Conservation (phyloP, 2,888 invertebrate species). For the Pterostichus madidus region DNA sequence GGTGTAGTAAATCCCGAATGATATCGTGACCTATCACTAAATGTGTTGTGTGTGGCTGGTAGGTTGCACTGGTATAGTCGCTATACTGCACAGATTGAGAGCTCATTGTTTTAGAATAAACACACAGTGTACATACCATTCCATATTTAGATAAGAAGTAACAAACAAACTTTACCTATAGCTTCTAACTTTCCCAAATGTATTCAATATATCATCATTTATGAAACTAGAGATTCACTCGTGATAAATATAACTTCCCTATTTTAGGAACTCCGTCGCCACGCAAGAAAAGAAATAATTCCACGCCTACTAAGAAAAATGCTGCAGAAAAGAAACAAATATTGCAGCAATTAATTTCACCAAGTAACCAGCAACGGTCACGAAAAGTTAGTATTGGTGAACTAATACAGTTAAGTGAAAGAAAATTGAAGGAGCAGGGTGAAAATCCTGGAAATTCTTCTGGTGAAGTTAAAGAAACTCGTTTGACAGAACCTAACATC, state of each 20-base stretch:
- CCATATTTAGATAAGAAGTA: constrained; percentile 17
- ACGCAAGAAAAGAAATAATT: constrained; percentile 88
- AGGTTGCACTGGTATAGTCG: constrained; percentile 75
- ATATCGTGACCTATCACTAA: constrained; percentile 71
- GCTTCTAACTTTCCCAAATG: constrained; percentile 39
- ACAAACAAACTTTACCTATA: constrained; percentile 31
- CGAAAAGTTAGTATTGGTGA: constrained; percentile 86
- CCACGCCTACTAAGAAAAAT: constrained; percentile 88
- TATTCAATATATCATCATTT: background rate
- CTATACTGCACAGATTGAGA: constrained; percentile 56
- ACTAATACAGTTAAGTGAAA: constrained; percentile 86
- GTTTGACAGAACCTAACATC: constrained; percentile 75
- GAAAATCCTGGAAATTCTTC: constrained; percentile 78
- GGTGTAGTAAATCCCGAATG: constrained; percentile 65
- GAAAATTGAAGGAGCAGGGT: constrained; percentile 74
- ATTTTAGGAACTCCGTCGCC: constrained; percentile 86
- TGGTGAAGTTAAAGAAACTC: constrained; percentile 81
- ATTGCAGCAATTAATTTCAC: constrained; percentile 87
- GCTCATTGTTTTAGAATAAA: constrained; percentile 57
- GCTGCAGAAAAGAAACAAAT: constrained; percentile 89
- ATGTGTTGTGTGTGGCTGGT: constrained; percentile 78
- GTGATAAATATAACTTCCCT: constrained; percentile 29
- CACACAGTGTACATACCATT: constrained; percentile 59
- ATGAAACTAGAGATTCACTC: background rate
- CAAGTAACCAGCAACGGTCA: constrained; percentile 81